phyloP scores from a whole-genome alignment of 2,113 vertebrate species.

The Corythornis cristatus region DNA sequence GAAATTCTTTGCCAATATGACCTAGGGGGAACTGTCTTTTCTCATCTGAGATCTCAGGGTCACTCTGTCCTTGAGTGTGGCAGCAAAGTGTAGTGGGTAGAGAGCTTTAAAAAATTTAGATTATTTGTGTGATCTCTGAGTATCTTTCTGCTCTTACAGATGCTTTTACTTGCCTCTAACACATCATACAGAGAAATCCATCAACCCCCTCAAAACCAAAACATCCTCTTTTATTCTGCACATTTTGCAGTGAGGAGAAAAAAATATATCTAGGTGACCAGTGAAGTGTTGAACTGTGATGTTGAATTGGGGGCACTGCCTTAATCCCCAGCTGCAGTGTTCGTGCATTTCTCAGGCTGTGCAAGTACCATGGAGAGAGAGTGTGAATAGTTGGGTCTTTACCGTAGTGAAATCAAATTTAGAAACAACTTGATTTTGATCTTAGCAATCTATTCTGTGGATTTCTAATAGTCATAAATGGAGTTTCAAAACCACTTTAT shows the following conservation, averaged over 20 bases:
- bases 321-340: background rate
- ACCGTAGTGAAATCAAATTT: background rate
- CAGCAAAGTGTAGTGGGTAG: background rate
- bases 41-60: background rate
- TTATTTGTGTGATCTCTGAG: background rate
- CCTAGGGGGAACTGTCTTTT: background rate
- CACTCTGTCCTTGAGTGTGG: background rate
- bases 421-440: background rate
- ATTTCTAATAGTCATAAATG: background rate
- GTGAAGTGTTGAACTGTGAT: too few species aligned
- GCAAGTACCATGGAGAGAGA: background rate
- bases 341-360: fast-evolving
- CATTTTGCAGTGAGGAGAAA: background rate
- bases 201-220: background rate
- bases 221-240: background rate
- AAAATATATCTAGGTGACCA: background rate
- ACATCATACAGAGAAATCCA: background rate
- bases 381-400: background rate
- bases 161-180: background rate
- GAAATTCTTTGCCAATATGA: background rate
- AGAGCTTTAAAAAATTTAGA: background rate
- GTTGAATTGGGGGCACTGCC: background rate
- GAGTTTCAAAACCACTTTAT: background rate
- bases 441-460: background rate
- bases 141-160: background rate